phyloP scores from a whole-genome alignment of 2,888 invertebrate genomes.

The Tubulanus polymorphus region DNA sequence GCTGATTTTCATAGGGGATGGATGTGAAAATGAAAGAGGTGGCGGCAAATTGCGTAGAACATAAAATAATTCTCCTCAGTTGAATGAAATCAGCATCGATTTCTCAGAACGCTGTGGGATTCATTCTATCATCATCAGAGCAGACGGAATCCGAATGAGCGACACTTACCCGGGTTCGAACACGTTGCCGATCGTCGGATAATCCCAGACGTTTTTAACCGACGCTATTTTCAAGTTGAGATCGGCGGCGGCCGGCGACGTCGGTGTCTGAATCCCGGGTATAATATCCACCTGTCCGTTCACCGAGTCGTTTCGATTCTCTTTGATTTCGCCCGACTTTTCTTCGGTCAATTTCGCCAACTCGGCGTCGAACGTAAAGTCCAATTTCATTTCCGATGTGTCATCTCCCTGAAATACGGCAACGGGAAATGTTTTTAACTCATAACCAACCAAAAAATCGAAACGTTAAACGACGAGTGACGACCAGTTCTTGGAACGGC shows the following conservation, averaged over 20 bases:
- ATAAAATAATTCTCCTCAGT: no score
- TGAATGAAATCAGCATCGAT: neutral
- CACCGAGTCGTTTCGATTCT: neutral
- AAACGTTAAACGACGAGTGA: no score
- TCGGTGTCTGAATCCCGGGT: conserved; percentile 22
- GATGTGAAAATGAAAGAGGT: no score
- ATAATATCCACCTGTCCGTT: conserved; percentile 10
- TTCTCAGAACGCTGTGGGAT: no score
- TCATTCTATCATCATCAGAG: neutral
- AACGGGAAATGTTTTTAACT: no score
- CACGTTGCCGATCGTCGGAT: conserved; percentile 18
- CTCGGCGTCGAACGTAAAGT: conserved; percentile 84
- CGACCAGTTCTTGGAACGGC: no score
- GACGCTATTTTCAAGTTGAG: conserved; percentile 90
- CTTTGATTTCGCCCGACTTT: conserved; percentile 23
- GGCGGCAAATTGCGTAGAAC: no score
- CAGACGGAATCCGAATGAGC: neutral
- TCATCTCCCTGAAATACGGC: conserved; percentile 31
- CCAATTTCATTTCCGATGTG: conserved; percentile 78
- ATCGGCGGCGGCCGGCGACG: conserved; percentile 73
- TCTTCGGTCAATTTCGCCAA: conserved; percentile 55
- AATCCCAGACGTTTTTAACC: conserved; percentile 73
- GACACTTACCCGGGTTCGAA: conserved; percentile 35
- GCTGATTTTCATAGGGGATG: no score
- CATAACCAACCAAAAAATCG: no score